Base-by-base conservation (phyloP, 2,888 invertebrate species). In the Limnephilus lunatus region DNA sequence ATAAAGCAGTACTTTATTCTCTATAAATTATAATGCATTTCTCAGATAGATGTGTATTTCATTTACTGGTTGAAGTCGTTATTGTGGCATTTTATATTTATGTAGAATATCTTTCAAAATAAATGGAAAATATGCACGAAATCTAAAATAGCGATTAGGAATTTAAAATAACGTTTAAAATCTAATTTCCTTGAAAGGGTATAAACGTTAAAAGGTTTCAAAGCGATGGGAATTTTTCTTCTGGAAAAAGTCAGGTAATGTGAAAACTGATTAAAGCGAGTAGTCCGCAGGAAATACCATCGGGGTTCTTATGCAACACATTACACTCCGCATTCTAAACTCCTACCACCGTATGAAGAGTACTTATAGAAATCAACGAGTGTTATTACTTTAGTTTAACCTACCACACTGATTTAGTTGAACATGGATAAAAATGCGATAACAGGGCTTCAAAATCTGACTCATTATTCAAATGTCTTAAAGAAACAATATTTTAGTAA, bases 261-360 rank as follows among this genome's bases (percentile, higher is more conserved):
- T 39, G 35, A 39, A 39, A 83, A 83, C 83, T 39, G 83, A 83
- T 83, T 83, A 32, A 83, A 83, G 35, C 83, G 25, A 32, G 35
- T 83, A 83, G 83, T 83, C 83, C 83, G 83, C 35, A 83, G 25
- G 83, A 32, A 35, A 83, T 83, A 35, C 32, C 83, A 83, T 83
- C 35, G 35, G 25, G 35, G 11, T 83, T 83, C 83, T 83, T 83
- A 14, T 83, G 35, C 83, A 83, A 83, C 83, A 35, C 83, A 83
- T 83, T 83, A 32, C 35, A 19, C 68, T 68, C 68, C n/a, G 44
- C 44, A 68, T 2, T 25, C 25, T 48, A 15, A 14, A 48, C 48
- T 68, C 68, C 68, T 68, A n/a, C 25, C 25, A n/a, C 9, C 9
- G 9, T n/a, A 68, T 25, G 9, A 1, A 4, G 35, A 32, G 35